phyloP scores from a whole-genome alignment of 2,797 vertebrate species.

The Sebastes ruberrimus region DNA sequence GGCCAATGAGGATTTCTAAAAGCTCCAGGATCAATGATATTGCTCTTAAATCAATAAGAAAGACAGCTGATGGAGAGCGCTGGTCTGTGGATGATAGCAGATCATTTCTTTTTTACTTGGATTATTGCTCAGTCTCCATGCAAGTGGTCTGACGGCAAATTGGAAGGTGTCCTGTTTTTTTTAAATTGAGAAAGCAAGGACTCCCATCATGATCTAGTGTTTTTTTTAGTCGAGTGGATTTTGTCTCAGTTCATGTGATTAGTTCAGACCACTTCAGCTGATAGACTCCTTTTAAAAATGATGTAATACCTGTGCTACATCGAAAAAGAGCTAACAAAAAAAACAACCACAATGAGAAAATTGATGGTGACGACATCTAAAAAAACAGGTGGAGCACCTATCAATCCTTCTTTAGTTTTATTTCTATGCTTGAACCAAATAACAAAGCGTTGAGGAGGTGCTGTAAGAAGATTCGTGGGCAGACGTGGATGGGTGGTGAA shows the following conservation, averaged over 20 bases:
- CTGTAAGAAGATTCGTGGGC: not conserved
- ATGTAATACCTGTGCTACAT: not conserved
- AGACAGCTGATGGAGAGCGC: constrained; percentile 25
- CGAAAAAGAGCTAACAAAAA: not conserved
- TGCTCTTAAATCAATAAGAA: constrained; percentile 35
- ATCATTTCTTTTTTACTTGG: constrained; percentile 22
- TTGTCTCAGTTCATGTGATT: constrained; percentile 5
- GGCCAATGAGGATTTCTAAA: constrained; percentile 25
- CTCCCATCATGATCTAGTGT: not conserved
- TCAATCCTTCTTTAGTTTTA: not conserved
- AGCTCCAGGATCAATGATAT: constrained; percentile 25
- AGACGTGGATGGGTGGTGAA: constrained; percentile 8
- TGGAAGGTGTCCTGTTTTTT: constrained; percentile 1
- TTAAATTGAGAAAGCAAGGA: not conserved
- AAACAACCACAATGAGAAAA: not conserved
- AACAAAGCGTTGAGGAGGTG: constrained; percentile 11
- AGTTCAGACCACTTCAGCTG: not conserved
- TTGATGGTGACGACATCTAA: not conserved
- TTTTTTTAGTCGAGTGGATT: not conserved
- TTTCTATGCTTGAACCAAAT: not conserved
- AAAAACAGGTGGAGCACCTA: not conserved
- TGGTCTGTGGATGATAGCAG: constrained; percentile 22
- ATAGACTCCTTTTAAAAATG: not conserved
- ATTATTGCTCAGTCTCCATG: constrained; percentile 20
- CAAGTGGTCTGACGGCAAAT: constrained; percentile 25